Evolutionary conservation across 2,797 vertebrate species (phyloP).

Genomic region (Gorsachius magnificus): DNA sequence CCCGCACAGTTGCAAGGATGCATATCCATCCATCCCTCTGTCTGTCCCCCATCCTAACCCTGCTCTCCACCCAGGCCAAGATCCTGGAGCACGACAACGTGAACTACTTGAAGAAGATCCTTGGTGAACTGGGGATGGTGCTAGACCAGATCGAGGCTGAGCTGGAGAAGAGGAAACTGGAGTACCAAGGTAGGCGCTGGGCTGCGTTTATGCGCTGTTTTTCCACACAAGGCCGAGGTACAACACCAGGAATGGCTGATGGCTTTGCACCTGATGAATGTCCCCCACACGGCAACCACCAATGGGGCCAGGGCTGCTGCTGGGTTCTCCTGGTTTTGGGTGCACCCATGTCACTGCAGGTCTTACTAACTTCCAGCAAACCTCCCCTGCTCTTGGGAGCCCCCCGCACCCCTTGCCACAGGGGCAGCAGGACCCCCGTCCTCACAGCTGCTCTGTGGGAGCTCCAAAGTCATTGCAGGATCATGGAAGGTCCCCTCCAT

Average conservation of each 20-base stretch:
- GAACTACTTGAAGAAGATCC: slow-evolving; percentile 96
- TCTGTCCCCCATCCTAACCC: background rate
- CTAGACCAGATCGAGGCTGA: slow-evolving; percentile 97
- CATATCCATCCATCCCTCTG: fast-evolving
- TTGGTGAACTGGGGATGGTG: slow-evolving; percentile 95
- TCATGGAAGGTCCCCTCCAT: background rate
- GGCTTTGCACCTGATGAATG: background rate
- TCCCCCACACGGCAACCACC: fast-evolving
- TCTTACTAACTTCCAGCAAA: background rate
- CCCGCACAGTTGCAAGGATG: background rate
- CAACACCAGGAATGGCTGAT: background rate
- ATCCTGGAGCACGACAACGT: slow-evolving; percentile 98
- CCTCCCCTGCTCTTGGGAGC: background rate
- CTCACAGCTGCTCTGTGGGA: background rate
- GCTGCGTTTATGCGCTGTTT: background rate
- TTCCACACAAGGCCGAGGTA: fast-evolving
- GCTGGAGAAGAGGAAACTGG: slow-evolving; percentile 96
- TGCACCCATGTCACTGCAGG: background rate
- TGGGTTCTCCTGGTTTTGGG: background rate
- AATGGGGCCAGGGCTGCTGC: background rate
- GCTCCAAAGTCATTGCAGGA: background rate
- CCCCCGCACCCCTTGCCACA: background rate
- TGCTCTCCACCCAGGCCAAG: slow-evolving; percentile 83
- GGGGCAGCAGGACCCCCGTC: background rate
- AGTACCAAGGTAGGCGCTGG: slow-evolving; percentile 88